Conservation (phyloP, 2,888 invertebrate species). For the Penaeus monodon region DNA sequence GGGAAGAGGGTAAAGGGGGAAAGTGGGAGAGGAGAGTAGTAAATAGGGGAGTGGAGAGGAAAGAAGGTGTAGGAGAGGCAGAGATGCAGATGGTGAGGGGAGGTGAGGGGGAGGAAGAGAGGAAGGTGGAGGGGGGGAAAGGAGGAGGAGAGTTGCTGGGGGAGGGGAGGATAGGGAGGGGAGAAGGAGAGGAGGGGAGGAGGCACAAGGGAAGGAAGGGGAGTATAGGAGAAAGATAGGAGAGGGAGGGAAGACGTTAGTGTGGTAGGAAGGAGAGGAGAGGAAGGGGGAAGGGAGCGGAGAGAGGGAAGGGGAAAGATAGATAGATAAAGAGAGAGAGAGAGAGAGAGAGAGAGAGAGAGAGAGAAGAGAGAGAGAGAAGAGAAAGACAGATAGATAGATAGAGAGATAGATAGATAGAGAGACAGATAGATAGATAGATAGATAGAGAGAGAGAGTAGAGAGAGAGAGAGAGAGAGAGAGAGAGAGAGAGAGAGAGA, state of each 20-base stretch:
- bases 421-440: no score
- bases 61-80: background rate
- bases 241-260: background rate
- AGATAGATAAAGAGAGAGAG: no score
- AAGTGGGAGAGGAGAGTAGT: background rate
- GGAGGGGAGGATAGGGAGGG: background rate
- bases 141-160: background rate
- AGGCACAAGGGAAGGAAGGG: background rate
- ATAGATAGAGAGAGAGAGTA: background rate
- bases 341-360: no score
- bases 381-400: no score
- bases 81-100: background rate
- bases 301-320: no score
- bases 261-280: background rate
- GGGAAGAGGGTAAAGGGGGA: background rate
- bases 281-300: background rate
- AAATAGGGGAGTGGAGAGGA: background rate
- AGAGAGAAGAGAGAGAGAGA: no score
- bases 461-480: background rate
- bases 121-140: conserved; percentile 2
- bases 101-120: conserved; percentile 15
- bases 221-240: background rate
- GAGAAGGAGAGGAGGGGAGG: background rate
- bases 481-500: background rate
- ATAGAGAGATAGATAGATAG: no score